These are phyloP conservation scores for Pentalonia nigronervosa DNA, from an alignment of 1,140 invertebrate species.

Conservation along the genomic window DNA sequence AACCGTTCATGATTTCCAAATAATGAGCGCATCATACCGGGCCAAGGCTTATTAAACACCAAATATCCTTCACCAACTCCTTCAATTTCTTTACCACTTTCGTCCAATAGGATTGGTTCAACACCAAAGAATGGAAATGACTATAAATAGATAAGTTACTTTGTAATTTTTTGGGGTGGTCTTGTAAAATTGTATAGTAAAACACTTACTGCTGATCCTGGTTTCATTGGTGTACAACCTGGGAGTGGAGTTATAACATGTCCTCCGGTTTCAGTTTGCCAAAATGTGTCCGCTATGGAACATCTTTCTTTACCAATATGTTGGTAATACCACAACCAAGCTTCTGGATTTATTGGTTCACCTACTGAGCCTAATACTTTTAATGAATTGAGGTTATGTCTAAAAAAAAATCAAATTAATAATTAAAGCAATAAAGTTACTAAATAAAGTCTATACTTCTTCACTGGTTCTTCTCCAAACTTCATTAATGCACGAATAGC, in stretches of 20 bases:
- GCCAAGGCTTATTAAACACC: constrained; percentile 94
- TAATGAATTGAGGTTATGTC: constrained; percentile 68
- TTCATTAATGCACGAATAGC: constrained; percentile 97
- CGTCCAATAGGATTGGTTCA: constrained; percentile 84
- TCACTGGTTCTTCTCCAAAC: constrained; percentile 80
- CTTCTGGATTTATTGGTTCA: constrained; percentile 97
- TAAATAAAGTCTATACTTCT: constrained; percentile 65
- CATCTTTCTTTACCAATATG: constrained; percentile 82
- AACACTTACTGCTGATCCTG: constrained; percentile 89
- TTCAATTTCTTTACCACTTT: constrained; percentile 84
- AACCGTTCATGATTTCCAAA: constrained; percentile 92
- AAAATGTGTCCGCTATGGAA: constrained; percentile 97
- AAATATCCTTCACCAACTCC: constrained; percentile 93
- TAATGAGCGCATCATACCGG: constrained; percentile 94
- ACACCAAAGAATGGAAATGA: constrained; percentile 97
- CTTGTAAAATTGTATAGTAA: not conserved
- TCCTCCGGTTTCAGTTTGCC: constrained; percentile 98
- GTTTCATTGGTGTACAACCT: constrained; percentile 94
- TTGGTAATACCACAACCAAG: constrained; percentile 97
- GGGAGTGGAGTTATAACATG: constrained; percentile 94
- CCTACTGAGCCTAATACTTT: constrained; percentile 93
- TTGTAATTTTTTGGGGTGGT: not conserved
- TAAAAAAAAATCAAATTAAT: constrained; percentile 54
- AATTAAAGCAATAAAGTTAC: not conserved
- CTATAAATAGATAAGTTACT: constrained; percentile 66